Evolutionary conservation across 2,888 invertebrate species (phyloP).

Genomic region (Nemapogon koenigi): DNA sequence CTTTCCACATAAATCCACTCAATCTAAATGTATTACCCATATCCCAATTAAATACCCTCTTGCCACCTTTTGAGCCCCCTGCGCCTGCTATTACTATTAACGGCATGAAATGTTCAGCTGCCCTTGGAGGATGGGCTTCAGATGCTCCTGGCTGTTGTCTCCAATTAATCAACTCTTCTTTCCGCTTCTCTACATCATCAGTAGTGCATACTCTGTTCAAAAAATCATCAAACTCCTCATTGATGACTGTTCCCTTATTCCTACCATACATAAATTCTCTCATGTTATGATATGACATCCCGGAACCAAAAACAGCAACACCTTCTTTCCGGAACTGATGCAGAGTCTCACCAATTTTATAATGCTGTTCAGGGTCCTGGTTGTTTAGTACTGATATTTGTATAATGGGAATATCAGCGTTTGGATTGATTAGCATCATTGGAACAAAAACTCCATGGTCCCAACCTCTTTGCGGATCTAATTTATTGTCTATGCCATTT

Average conservation of each 20-base stretch:
- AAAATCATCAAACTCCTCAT: slow-evolving; percentile 47
- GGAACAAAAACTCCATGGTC: slow-evolving; percentile 59
- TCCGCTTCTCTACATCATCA: slow-evolving; percentile 29
- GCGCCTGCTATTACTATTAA: slow-evolving; percentile 48
- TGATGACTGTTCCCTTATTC: slow-evolving; percentile 28
- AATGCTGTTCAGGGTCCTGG: slow-evolving; percentile 44
- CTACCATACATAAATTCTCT: slow-evolving; percentile 34
- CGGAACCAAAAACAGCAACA: slow-evolving; percentile 44
- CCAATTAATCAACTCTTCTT: slow-evolving; percentile 33
- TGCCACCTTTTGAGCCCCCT: slow-evolving; percentile 35
- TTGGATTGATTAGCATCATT: slow-evolving; percentile 51
- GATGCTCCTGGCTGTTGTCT: slow-evolving; percentile 37
- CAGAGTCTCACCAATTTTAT: slow-evolving; percentile 38
- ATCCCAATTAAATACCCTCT: slow-evolving; percentile 52
- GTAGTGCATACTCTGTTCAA: slow-evolving; percentile 39
- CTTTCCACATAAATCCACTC: slow-evolving; percentile 50
- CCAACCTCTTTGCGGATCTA: slow-evolving; percentile 50
- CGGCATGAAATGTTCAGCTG: slow-evolving; percentile 55
- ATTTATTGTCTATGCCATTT: slow-evolving; percentile 37
- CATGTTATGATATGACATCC: slow-evolving; percentile 59
- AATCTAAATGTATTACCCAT: slow-evolving; percentile 40
- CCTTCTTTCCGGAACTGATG: slow-evolving; percentile 46
- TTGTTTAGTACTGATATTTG: slow-evolving; percentile 44
- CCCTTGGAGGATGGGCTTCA: slow-evolving; percentile 41
- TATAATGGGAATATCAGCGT: slow-evolving; percentile 47